Base-by-base conservation (phyloP, 1,140 invertebrate genomes). In the Cyclargus thomasi region DNA sequence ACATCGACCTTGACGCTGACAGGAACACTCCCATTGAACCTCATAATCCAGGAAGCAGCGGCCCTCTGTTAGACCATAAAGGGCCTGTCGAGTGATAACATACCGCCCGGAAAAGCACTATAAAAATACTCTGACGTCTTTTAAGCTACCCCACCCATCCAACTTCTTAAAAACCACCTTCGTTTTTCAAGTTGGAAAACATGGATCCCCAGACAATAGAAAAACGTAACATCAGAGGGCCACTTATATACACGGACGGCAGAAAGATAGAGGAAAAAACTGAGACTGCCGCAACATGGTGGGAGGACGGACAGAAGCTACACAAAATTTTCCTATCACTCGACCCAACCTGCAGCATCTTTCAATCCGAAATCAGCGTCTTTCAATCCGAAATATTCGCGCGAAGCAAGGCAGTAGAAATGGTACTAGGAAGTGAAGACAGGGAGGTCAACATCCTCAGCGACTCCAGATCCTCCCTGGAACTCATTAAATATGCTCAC, bases 381-480 rank as follows among this genome's bases (percentile, higher is more conserved):
- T 74, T 71, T 63, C 59, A 71, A 23, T 55, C 70, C 18, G 72
- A 74, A 62, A 29, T 68, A 1, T 73, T 59, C n/a, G 68, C 64
- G 0, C 53, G 69, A 4, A 17, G 62, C 36, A 71, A 47, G 18
- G 72, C 72, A 11, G 18, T 68, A 2, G 3, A 59, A 62, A 65
- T 23, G 47, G 67, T 18, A 10, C 8, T 1, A 2, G n/a, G 53
- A 7, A 68, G 39, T 11, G 21, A 23, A 1, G 16, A 39, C n/a
- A 17, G 21, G 8, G 29, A 11, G 2, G 18, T 64, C 5, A 68
- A 67, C 69, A 68, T 73, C 0, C 14, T 69, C 0, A 73, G 71
- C 36, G 74, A 75, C 62, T 75, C 69, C 5, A 71, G 70, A 70
- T 71, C 72, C 0, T 70, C 69, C 11, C 67, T 75, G 0, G 70